Percentiles rank a stretch among this genome's conserved stretches.
Evolutionary conservation across 2,797 vertebrate species (phyloP).

Genomic region (Ctenopoma multispine): DNA sequence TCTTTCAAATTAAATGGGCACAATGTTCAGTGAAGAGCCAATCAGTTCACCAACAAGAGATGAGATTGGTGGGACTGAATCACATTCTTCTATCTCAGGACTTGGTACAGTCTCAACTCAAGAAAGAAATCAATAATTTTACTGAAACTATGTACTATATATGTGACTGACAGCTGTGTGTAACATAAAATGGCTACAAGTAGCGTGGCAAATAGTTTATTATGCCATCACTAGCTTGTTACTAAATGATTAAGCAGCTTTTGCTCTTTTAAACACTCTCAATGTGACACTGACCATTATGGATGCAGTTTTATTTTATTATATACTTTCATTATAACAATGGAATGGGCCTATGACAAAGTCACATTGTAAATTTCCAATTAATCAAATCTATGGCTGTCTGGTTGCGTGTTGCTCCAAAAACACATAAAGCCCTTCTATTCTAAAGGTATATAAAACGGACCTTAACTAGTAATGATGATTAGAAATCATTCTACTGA

Average conservation of each 20-base stretch:
- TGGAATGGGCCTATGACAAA: neutral
- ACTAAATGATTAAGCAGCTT: neutral
- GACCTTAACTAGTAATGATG: constrained; percentile 11
- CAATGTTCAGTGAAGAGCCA: constrained; percentile 28
- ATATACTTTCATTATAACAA: neutral
- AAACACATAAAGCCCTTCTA: constrained; percentile 4
- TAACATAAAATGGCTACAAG: constrained; percentile 1
- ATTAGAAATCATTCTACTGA: constrained; percentile 5
- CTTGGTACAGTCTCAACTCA: neutral
- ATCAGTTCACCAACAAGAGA: constrained; percentile 36
- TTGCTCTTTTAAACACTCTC: no score
- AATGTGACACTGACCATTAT: neutral
- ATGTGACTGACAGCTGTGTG: neutral
- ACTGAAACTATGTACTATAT: neutral
- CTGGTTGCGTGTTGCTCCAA: neutral
- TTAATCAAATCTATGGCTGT: neutral
- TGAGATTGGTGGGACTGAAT: constrained; percentile 2
- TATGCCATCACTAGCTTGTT: neutral
- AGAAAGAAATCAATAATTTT: constrained; percentile 20
- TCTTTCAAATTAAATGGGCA: constrained; percentile 39
- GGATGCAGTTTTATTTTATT: neutral
- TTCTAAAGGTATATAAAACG: constrained; percentile 13
- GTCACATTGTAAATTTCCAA: neutral
- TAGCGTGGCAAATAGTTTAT: neutral
- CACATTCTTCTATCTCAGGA: neutral